phyloP scores from a whole-genome alignment of 2,888 invertebrate species.

The Acanthacorydalis orientalis region DNA sequence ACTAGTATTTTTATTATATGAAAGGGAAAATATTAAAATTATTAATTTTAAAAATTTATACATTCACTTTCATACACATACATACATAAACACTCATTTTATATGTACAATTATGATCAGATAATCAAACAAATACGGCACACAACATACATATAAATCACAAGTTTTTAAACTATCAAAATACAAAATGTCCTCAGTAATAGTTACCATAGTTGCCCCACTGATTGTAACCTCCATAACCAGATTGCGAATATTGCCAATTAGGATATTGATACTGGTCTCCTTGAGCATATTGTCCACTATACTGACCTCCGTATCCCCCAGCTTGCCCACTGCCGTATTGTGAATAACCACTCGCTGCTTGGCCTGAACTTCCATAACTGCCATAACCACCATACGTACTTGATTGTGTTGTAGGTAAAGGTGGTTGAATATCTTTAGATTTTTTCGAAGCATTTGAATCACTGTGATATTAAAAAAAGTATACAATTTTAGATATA shows the following conservation, averaged over 20 bases:
- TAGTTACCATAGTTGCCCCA: conserved; percentile 38
- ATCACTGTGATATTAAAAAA: conserved; percentile 16
- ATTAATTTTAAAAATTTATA: no score
- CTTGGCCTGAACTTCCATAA: conserved; percentile 23
- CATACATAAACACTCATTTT: no score
- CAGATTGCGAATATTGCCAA: conserved; percentile 39
- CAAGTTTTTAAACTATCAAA: no score
- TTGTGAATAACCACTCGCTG: conserved; percentile 18
- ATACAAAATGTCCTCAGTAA: conserved; percentile 8
- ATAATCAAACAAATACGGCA: no score
- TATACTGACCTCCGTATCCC: conserved; percentile 31
- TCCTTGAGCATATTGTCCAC: conserved; percentile 35
- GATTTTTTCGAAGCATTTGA: conserved; percentile 22
- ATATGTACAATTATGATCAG: no score
- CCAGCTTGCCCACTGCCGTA: conserved; percentile 24
- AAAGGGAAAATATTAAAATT: no score
- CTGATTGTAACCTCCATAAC: conserved; percentile 37
- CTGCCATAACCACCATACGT: conserved; percentile 21
- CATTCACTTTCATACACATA: no score
- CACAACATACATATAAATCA: no score
- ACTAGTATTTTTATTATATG: no score
- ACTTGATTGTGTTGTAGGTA: conserved; percentile 19
- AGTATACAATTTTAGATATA: neutral
- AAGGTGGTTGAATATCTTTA: conserved; percentile 22
- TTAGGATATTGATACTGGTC: conserved; percentile 37